Evolutionary conservation across 2,797 vertebrate genomes (phyloP).

Genomic region (Florisuga fusca): DNA sequence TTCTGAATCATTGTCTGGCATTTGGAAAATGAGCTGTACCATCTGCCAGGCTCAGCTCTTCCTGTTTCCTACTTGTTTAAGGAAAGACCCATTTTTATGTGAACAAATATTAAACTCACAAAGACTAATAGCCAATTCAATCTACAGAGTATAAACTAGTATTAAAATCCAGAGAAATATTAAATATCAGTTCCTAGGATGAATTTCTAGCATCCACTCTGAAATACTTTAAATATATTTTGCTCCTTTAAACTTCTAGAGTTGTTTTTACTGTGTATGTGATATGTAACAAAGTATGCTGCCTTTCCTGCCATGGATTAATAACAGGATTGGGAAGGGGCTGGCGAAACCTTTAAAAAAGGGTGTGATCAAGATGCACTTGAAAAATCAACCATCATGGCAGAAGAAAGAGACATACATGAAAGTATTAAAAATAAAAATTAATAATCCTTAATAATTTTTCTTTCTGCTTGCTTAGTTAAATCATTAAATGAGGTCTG

Average conservation of each 20-base stretch:
- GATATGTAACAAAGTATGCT: background rate
- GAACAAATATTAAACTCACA: background rate
- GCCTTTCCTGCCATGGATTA: background rate
- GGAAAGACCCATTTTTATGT: background rate
- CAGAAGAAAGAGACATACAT: background rate
- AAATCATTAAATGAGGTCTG: background rate
- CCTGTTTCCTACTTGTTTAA: background rate
- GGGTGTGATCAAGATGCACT: background rate
- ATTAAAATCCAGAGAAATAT: background rate
- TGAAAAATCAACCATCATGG: background rate
- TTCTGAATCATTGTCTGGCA: background rate
- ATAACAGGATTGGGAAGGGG: background rate
- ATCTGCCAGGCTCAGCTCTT: background rate
- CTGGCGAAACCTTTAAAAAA: background rate
- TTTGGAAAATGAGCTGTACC: background rate
- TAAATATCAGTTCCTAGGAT: background rate
- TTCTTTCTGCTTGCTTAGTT: background rate
- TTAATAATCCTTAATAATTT: background rate
- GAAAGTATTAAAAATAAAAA: background rate
- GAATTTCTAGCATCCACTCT: background rate
- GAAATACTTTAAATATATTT: background rate
- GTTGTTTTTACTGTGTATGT: background rate
- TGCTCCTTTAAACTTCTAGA: background rate
- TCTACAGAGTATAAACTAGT: background rate
- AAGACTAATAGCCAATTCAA: background rate